Percentiles rank a stretch among this genome's conserved stretches.
phyloP scores from a whole-genome alignment of 2,113 vertebrate species.

The Oreochromis spilurus region DNA sequence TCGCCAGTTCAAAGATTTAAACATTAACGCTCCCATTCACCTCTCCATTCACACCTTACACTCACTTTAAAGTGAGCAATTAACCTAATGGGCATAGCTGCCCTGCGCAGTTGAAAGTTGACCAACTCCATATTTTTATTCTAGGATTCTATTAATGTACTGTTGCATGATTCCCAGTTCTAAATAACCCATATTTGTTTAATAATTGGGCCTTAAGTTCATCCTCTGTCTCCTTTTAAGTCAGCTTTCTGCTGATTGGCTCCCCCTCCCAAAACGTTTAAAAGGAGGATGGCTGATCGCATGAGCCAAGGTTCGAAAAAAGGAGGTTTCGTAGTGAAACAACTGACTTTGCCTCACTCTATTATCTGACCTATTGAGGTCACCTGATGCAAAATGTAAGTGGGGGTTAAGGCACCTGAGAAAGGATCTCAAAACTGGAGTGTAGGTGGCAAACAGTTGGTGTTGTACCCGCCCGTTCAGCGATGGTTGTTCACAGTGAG shows the following conservation, averaged over 20 bases:
- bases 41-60: not conserved
- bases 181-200: not conserved
- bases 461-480: not conserved
- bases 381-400: not conserved
- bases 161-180: not conserved
- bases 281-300: not conserved
- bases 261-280: not conserved
- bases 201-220: not conserved
- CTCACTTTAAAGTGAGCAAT: not conserved
- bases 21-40: not conserved
- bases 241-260: not conserved
- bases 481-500: not conserved
- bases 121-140: not conserved
- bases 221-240: not conserved
- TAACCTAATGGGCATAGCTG: not conserved
- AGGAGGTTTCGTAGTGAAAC: not conserved
- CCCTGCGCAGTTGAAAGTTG: not conserved
- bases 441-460: not conserved
- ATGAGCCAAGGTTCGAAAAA: accelerated
- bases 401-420: not conserved
- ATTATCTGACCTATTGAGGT: not conserved
- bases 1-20: too few species aligned
- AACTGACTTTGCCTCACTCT: not conserved
- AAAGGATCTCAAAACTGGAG: not conserved
- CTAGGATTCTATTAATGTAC: not conserved